These are phyloP conservation scores for Zelleria hepariella DNA, from an alignment of 2,888 invertebrate species.

Conservation along the genomic window DNA sequence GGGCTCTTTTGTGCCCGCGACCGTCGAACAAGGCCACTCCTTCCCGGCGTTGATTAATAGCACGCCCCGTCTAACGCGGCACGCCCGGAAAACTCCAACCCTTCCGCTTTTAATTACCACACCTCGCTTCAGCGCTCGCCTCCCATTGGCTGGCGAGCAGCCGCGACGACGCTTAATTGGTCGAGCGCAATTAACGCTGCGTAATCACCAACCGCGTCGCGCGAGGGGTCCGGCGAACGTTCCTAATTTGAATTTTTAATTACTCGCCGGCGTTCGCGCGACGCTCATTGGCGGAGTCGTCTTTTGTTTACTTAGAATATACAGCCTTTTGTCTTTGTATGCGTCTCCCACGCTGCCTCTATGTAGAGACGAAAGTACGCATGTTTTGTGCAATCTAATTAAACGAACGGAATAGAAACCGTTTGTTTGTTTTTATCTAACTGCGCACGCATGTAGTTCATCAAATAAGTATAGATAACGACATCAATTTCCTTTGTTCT, in stretches of 20 bases:
- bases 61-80: conserved; percentile 30
- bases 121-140: conserved; percentile 56
- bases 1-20: background rate
- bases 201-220: conserved; percentile 60
- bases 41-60: conserved; percentile 52
- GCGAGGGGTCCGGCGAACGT: conserved; percentile 45
- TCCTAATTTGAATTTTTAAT: conserved; percentile 70
- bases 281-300: conserved; percentile 44
- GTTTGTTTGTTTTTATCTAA: background rate
- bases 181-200: conserved; percentile 61
- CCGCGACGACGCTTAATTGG: conserved; percentile 64
- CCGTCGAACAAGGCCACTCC: conserved; percentile 25
- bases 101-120: conserved; percentile 69
- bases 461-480: background rate
- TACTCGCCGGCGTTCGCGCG: conserved; percentile 27
- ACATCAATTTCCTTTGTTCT: background rate
- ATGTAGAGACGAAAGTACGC: background rate
- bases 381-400: background rate
- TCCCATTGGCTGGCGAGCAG: conserved; percentile 45
- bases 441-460: background rate
- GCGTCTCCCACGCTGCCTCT: background rate
- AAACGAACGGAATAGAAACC: background rate
- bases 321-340: conserved; percentile 47
- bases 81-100: conserved; percentile 68
- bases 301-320: conserved; percentile 41